Conservation (phyloP, 2,888 invertebrate genomes). For the Smittia sp. region DNA sequence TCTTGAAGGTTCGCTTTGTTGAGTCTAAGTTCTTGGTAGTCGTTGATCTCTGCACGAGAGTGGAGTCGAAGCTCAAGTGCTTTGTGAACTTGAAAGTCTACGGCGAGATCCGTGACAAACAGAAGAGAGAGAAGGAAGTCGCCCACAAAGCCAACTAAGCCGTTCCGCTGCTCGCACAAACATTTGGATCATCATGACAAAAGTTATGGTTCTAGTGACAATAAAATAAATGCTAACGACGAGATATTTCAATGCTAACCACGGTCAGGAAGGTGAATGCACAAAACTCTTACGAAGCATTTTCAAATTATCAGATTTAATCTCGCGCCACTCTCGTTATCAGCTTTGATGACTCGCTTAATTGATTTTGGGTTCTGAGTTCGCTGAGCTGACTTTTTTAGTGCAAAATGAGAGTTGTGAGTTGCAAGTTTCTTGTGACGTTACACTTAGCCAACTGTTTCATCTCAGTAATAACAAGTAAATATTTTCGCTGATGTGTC, state of each 20-base stretch:
- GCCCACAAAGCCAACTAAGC: not conserved
- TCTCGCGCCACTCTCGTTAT: no score
- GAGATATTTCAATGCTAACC: not conserved
- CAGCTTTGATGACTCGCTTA: no score
- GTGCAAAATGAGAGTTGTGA: not conserved
- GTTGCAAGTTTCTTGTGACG: not conserved
- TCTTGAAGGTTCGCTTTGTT: not conserved
- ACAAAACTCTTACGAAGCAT: no score
- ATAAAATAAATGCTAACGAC: not conserved
- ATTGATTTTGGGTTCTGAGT: no score
- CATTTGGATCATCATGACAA: not conserved
- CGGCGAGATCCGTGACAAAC: not conserved
- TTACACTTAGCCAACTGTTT: not conserved
- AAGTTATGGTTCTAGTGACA: not conserved
- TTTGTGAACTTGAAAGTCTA: not conserved
- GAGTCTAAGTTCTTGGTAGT: not conserved
- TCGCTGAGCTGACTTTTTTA: no score
- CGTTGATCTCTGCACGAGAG: conserved; percentile 5
- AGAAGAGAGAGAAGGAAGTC: not conserved
- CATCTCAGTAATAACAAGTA: no score
- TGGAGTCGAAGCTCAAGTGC: not conserved
- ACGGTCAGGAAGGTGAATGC: no score
- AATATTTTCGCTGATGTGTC: no score
- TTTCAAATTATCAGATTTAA: no score
- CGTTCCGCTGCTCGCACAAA: no score